Percentiles rank a stretch among this genome's conserved stretches.
These are phyloP conservation scores for Philopedon plagiatum DNA, from an alignment of 2,888 invertebrate genomes.

Conservation along the genomic window DNA sequence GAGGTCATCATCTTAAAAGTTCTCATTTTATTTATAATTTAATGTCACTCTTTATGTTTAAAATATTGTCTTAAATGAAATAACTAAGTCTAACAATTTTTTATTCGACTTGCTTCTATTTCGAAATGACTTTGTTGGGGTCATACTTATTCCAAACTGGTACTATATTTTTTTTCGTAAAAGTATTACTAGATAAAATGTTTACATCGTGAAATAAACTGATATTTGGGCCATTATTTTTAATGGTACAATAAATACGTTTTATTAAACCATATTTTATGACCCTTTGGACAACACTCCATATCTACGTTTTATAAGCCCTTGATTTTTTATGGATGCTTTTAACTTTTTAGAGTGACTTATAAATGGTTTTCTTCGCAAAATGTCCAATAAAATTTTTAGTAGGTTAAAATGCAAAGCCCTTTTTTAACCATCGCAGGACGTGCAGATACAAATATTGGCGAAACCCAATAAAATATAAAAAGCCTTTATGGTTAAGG, in stretches of 20 bases:
- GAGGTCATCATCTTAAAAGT: no score
- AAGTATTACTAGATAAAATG: no score
- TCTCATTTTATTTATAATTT: no score
- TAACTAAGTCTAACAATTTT: no score
- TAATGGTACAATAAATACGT: neutral
- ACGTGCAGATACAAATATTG: slow-evolving; percentile 5
- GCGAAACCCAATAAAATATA: slow-evolving; percentile 9
- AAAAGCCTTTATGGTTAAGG: neutral
- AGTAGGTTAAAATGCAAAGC: slow-evolving; percentile 13
- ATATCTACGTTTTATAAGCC: slow-evolving; percentile 1
- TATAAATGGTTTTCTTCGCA: neutral
- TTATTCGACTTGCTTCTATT: no score
- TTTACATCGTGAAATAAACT: neutral
- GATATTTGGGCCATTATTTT: neutral
- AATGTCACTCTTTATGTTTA: no score
- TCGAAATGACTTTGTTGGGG: no score
- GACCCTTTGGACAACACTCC: neutral
- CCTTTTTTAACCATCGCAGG: neutral
- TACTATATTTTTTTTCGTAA: no score
- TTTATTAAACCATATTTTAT: slow-evolving; percentile 6
- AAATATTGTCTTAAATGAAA: no score
- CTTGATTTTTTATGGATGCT: slow-evolving; percentile 21
- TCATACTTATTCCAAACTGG: no score
- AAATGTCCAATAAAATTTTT: slow-evolving; percentile 16
- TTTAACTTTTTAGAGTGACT: slow-evolving; percentile 12